Conservation (phyloP, 2,797 vertebrate genomes). For the Eleutherodactylus coqui region DNA sequence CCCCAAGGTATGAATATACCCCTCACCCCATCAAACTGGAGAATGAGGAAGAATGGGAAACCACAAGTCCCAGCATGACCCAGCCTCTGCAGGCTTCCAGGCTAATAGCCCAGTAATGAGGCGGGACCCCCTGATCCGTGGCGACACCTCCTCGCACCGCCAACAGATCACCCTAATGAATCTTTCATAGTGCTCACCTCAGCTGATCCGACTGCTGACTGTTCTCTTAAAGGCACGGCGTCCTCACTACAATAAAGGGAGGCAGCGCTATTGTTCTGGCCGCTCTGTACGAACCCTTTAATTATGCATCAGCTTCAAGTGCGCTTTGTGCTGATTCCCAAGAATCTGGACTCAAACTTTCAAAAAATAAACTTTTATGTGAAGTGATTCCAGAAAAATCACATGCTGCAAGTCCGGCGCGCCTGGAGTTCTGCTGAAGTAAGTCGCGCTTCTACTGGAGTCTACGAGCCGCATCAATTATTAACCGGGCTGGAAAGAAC, state of each 20-base stretch:
- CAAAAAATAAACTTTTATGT: neutral
- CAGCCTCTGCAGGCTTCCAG: neutral
- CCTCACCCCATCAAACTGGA: too few relatives aligned
- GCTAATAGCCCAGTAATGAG: neutral
- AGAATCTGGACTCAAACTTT: conserved; percentile 15
- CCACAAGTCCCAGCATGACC: neutral
- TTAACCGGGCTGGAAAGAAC: neutral
- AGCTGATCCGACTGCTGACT: neutral
- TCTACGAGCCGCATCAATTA: conserved; percentile 5
- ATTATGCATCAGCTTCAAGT: neutral
- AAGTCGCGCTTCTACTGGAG: neutral
- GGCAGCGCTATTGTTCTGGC: neutral
- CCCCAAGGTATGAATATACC: too few relatives aligned
- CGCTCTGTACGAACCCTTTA: neutral
- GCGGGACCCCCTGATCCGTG: neutral
- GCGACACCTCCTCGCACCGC: neutral
- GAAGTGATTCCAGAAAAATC: neutral
- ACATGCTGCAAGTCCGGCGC: neutral
- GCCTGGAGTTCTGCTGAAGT: neutral
- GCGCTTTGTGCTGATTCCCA: conserved; percentile 35
- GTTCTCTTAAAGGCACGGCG: neutral
- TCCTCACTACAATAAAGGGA: neutral
- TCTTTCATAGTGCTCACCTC: neutral
- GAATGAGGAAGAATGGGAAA: neutral
- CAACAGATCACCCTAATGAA: neutral